Percentiles rank a stretch among this genome's conserved stretches.
Evolutionary conservation across 53 echinoderm and acorn worm species (phyloP).

Genomic region (Paracentrotus lividus): DNA sequence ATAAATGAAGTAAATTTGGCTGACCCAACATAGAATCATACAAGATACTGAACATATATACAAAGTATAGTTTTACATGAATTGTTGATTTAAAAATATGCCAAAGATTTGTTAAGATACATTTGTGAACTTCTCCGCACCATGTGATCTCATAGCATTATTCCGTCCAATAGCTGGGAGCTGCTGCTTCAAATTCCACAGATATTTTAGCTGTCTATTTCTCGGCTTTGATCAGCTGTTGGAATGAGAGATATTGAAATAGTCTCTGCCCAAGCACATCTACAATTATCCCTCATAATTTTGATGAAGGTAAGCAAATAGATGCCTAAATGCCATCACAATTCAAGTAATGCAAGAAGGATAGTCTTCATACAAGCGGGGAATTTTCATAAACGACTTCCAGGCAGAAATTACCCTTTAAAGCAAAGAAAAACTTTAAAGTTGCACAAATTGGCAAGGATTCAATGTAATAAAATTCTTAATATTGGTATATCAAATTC

Average conservation of each 20-base stretch:
- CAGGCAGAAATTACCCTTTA: not conserved
- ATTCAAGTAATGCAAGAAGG: not conserved
- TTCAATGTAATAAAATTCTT: too few species aligned
- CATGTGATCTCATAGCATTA: slow-evolving; percentile 37
- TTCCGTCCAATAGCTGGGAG: slow-evolving; percentile 52
- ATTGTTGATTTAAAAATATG: not conserved
- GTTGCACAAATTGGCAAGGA: too few species aligned
- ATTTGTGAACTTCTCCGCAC: slow-evolving; percentile 20
- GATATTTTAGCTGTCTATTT: slow-evolving; percentile 59
- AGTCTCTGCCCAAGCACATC: slow-evolving; percentile 19
- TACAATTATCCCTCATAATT: not conserved
- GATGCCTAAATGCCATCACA: not conserved
- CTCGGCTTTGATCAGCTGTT: slow-evolving; percentile 62
- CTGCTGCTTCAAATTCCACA: slow-evolving; percentile 46
- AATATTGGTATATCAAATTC: too few species aligned
- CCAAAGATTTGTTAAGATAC: not conserved
- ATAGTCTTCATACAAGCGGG: not conserved
- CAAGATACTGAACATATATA: not conserved
- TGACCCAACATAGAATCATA: not conserved
- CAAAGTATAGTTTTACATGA: not conserved
- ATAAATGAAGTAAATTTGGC: too few species aligned
- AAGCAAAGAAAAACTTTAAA: too few species aligned
- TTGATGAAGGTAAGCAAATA: not conserved
- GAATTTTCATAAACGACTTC: not conserved
- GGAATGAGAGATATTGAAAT: slow-evolving; percentile 21